Evolutionary conservation across 2,888 invertebrate genomes (phyloP).

Genomic region (Ashinkailepas kermadecensis): DNA sequence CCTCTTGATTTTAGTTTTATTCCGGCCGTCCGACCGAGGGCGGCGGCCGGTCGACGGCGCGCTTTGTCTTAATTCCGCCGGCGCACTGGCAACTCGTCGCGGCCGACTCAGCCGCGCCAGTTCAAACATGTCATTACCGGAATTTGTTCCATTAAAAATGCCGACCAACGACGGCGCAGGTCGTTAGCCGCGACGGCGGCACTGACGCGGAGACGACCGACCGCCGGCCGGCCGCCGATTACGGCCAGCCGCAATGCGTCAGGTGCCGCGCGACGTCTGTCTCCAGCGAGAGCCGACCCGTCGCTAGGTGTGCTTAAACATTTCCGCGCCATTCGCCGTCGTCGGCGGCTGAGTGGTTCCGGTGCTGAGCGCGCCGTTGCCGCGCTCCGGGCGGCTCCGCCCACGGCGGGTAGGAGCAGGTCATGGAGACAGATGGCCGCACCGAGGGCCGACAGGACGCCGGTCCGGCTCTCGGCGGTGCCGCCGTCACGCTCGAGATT

Average conservation of each 20-base stretch:
- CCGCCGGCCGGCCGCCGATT: not conserved
- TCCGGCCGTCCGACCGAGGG: not conserved
- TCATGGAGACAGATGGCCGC: not conserved
- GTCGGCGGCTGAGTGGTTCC: no score
- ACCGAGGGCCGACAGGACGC: not conserved
- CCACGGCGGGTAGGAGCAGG: not conserved
- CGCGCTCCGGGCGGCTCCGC: not conserved
- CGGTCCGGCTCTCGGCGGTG: not conserved
- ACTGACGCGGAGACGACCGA: not conserved
- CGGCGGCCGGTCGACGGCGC: not conserved
- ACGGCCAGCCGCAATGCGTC: not conserved
- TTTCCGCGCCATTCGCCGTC: no score
- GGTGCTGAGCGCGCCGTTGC: no score
- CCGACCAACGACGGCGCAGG: not conserved
- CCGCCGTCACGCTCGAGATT: not conserved
- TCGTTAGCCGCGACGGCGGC: not conserved
- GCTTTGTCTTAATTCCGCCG: slow-evolving; percentile 6
- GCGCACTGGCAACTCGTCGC: not conserved
- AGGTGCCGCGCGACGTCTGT: not conserved
- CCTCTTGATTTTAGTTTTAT: slow-evolving; percentile 15
- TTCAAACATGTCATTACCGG: slow-evolving; percentile 2
- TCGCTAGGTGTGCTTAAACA: no score
- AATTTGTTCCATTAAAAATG: not conserved
- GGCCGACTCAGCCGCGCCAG: not conserved
- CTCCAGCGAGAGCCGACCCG: no score